Conservation (phyloP, 2,113 vertebrate genomes). For the Nipponia nippon region DNA sequence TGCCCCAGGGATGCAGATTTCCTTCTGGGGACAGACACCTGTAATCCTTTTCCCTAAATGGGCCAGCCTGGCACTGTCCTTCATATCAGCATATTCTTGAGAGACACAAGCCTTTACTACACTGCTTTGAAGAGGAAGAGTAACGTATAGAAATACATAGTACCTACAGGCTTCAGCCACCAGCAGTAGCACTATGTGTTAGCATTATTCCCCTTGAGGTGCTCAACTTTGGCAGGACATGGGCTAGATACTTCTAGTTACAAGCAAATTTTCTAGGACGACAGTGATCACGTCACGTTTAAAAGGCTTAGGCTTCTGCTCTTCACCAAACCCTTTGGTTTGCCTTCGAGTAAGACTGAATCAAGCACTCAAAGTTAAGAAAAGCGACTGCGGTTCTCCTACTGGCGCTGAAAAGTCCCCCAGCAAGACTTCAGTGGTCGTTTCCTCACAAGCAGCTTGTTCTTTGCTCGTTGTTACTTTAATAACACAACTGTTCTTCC, state of each 20-base stretch:
- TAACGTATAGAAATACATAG: neutral
- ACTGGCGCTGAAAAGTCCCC: neutral
- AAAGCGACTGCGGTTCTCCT: neutral
- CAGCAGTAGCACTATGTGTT: neutral
- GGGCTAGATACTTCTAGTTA: neutral
- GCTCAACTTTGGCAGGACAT: neutral
- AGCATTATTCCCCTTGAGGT: neutral
- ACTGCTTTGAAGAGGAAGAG: neutral
- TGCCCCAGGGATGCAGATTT: neutral
- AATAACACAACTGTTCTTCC: neutral
- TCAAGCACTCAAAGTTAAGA: neutral
- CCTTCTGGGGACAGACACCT: neutral
- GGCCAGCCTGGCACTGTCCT: neutral
- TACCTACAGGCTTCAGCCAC: neutral
- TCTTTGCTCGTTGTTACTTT: neutral
- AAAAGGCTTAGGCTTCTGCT: neutral
- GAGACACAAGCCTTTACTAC: neutral
- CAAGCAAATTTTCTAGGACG: neutral
- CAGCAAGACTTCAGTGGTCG: neutral
- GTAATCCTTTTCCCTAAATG: neutral
- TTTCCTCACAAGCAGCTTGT: neutral
- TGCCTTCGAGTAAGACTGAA: neutral
- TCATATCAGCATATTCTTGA: neutral
- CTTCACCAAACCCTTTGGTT: neutral
- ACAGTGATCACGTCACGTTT: neutral